Conservation (phyloP, 1,140 invertebrate genomes). For the Asobara japonica region DNA sequence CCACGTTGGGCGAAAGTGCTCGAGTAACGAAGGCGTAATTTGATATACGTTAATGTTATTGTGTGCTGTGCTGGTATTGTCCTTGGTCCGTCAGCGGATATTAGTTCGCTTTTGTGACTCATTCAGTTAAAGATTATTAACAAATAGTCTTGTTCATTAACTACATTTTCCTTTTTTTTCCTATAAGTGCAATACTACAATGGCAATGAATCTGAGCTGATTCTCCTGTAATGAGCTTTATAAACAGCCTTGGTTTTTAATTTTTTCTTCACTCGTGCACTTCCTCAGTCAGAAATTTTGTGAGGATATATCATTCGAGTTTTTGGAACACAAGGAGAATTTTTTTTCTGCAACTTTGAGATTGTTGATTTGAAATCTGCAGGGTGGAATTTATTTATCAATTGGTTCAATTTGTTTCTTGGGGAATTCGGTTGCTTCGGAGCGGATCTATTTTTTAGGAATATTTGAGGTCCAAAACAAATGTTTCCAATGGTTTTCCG, state of each 20-base stretch:
- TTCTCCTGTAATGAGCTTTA: background rate
- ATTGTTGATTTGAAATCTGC: no score
- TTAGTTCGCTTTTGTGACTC: background rate
- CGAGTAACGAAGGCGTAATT: no score
- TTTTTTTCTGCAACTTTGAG: no score
- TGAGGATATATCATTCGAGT: no score
- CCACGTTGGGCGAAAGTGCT: no score
- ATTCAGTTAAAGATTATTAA: background rate
- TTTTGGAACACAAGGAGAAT: no score
- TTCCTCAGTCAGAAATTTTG: background rate
- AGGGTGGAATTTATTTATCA: no score
- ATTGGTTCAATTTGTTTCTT: no score
- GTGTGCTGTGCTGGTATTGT: slow-evolving; percentile 43
- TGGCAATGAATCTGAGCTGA: slow-evolving; percentile 1
- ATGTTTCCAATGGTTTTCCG: no score
- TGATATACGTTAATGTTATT: slow-evolving; percentile 25
- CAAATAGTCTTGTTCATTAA: slow-evolving; percentile 20
- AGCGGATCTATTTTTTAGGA: no score
- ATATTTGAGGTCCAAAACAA: no score
- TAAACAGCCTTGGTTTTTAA: slow-evolving; percentile 11
- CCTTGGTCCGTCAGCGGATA: slow-evolving; percentile 53
- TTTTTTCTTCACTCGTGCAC: background rate
- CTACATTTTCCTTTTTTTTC: slow-evolving; percentile 19
- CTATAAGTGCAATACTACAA: slow-evolving; percentile 24
- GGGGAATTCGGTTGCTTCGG: no score